phyloP scores from a whole-genome alignment of 2,113 vertebrate species.

The Hystrix brachyura region DNA sequence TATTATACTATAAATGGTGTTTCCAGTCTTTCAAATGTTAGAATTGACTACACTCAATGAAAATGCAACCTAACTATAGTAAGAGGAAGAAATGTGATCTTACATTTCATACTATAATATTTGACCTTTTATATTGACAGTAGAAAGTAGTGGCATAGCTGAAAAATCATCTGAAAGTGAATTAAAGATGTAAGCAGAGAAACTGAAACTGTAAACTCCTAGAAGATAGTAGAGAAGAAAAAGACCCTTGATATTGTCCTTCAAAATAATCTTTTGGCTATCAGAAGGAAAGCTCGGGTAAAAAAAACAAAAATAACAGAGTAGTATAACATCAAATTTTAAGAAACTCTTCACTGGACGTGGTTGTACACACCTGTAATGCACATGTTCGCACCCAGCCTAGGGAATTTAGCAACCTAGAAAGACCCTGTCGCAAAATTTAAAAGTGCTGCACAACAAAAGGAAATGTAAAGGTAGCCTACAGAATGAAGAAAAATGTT shows the following conservation, averaged over 20 bases:
- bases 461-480: not conserved
- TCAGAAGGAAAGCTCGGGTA: not conserved
- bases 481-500: not conserved
- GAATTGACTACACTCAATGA: not conserved
- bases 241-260: not conserved
- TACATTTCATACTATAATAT: not conserved
- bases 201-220: not conserved
- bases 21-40: slow-evolving; percentile 15
- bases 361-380: no score
- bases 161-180: not conserved
- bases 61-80: not conserved
- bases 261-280: not conserved
- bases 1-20: not conserved
- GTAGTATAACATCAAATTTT: not conserved
- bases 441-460: not conserved
- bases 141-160: not conserved
- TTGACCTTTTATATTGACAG: not conserved
- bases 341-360: not conserved
- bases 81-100: not conserved
- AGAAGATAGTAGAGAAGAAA: not conserved
- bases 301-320: not conserved
- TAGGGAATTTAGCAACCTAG: not conserved
- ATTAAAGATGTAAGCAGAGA: not conserved
- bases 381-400: no score
- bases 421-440: not conserved